Conservation (phyloP, 1,140 invertebrate species). For the Drosophila sulfurigaster region DNA sequence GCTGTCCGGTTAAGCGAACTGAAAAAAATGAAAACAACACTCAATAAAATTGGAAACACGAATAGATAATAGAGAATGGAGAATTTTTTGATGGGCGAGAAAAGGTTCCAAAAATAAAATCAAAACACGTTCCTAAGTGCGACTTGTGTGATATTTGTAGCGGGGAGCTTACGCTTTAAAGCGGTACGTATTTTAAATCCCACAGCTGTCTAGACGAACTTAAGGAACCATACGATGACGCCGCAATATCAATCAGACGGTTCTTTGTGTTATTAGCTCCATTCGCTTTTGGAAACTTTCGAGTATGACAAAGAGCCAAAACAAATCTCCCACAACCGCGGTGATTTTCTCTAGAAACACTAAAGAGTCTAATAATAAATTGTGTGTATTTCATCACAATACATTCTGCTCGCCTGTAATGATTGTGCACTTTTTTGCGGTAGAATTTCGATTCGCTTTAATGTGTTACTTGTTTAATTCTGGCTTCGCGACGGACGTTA, state of each 20-base stretch:
- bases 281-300: background rate
- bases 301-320: constrained; percentile 1
- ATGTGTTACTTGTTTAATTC: background rate
- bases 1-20: constrained; percentile 75
- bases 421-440: background rate
- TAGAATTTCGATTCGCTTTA: background rate
- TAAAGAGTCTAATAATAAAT: constrained; percentile 2
- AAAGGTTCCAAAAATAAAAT: constrained; percentile 3
- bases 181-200: background rate
- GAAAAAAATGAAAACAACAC: constrained; percentile 32
- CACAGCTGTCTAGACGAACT: background rate
- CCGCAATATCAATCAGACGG: constrained; percentile 4
- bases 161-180: background rate
- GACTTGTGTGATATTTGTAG: constrained; percentile 1
- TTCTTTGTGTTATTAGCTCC: constrained; percentile 6
- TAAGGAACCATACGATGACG: constrained; percentile 11
- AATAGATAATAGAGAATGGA: constrained; percentile 9
- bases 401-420: background rate
- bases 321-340: constrained; percentile 1
- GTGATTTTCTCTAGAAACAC: background rate
- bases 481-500: background rate
- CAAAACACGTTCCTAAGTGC: constrained; percentile 13
- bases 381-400: background rate
- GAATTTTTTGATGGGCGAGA: background rate
- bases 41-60: constrained; percentile 19